phyloP scores from a whole-genome alignment of 2,888 invertebrate species.

The Cryptus armator region DNA sequence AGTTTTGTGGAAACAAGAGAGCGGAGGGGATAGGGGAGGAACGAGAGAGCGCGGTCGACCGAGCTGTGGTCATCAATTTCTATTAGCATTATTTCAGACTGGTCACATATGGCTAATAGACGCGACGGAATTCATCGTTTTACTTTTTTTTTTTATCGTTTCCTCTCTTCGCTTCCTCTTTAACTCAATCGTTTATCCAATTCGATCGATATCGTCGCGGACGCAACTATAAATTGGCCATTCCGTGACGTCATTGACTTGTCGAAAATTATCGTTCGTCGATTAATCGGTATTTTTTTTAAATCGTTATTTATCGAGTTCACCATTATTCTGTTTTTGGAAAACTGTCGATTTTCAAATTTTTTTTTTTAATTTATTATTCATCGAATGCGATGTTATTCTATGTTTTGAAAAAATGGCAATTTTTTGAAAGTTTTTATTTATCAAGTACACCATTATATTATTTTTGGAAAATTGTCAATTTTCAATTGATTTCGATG shows the following conservation, averaged over 20 bases:
- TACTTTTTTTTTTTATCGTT: slow-evolving; percentile 43
- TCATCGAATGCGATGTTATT: neutral
- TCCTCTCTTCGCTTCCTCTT: slow-evolving; percentile 32
- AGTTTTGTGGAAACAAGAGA: slow-evolving; percentile 70
- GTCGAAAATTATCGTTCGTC: slow-evolving; percentile 1
- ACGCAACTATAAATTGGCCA: slow-evolving; percentile 7
- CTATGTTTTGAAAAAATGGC: neutral
- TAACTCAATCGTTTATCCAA: slow-evolving; percentile 55
- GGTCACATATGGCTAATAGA: slow-evolving; percentile 81
- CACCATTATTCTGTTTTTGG: too few species aligned
- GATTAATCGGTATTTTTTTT: neutral
- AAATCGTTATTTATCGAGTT: neutral
- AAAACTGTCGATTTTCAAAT: neutral
- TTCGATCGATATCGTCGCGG: slow-evolving; percentile 68
- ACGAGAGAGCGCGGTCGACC: slow-evolving; percentile 71
- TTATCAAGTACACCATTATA: neutral
- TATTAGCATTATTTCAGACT: slow-evolving; percentile 83
- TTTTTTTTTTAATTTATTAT: neutral
- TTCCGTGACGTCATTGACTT: slow-evolving; percentile 8
- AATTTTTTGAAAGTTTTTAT: neutral
- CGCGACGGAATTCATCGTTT: slow-evolving; percentile 69
- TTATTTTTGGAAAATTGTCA: too few species aligned
- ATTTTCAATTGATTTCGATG: too few species aligned
- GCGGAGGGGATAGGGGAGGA: slow-evolving; percentile 22
- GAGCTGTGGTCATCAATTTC: slow-evolving; percentile 82